Evolutionary conservation across 2,113 vertebrate species (phyloP).

Genomic region (Abramis brama): DNA sequence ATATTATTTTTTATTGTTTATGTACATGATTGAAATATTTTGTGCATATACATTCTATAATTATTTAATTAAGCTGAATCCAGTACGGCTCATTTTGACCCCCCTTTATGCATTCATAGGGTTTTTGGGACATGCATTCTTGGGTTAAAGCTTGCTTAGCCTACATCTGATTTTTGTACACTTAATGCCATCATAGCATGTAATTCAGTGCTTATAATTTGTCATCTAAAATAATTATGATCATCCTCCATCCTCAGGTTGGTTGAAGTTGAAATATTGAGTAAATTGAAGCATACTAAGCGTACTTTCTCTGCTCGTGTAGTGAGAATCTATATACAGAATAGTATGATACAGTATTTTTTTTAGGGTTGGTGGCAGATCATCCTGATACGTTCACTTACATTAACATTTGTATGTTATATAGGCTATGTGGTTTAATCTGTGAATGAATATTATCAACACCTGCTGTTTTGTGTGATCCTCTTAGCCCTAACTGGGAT

Average conservation of each 20-base stretch:
- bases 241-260: neutral
- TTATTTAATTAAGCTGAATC: neutral
- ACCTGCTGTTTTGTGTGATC: slow-evolving; percentile 5
- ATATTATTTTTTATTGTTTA: neutral
- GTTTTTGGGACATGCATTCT: neutral
- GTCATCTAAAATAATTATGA: neutral
- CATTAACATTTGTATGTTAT: neutral
- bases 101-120: neutral
- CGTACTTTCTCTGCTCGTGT: no score
- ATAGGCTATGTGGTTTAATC: neutral
- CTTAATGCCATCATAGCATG: neutral
- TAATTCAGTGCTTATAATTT: neutral
- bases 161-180: no score
- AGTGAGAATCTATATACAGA: no score
- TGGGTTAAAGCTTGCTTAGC: neutral
- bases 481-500: neutral
- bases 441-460: neutral
- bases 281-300: no score
- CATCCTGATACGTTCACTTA: neutral
- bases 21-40: neutral
- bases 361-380: neutral
- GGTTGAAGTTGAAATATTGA: neutral
- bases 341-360: neutral
- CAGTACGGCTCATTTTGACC: neutral
- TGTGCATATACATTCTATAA: neutral